Base-by-base conservation (phyloP, 2,888 invertebrate genomes). In the Caenorhabditis zanzibari region DNA sequence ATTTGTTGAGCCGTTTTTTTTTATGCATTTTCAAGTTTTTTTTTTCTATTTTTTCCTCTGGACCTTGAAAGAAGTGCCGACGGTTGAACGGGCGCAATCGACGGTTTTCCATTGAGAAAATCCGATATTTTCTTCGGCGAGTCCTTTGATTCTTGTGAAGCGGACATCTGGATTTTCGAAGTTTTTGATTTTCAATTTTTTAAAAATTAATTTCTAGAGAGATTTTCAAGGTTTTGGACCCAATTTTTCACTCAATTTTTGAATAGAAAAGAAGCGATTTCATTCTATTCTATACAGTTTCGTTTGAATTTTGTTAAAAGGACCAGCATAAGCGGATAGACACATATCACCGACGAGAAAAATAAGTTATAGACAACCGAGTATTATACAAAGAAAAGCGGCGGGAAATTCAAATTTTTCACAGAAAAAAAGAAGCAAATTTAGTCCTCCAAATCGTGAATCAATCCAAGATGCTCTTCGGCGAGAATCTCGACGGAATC, bases 11-110 rank as follows among this genome's bases (percentile, higher is more conserved):
- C 7, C 32, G 7, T 6, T 32, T 32, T 32, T 32, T 32, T 7
- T 4, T 7, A 32, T 7, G 7, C 4, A 32, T 6, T 32, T 32
- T 32, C 7, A 38, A 59, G 28, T 14, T n/a, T 7, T 47, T 47
- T 47, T 7, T 2, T 16, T 47, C 14, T 5, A 5, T 47, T 32
- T 32, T 47, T 24, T 7, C 26, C 14, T 5, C 26, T 26, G 22
- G n/a, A 82, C 76, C 77, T 64, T 12, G 75, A 71, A 12, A 80
- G 26, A 9, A 84, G 28, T 10, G 84, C 19, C 14, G 81, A 81
- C 59, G 47, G 49, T 22, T 14, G 66, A 12, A 85, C 71, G n/a
- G 71, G 61, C 35, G 24, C 61, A 52, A 85, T 82, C 44, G 49
- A 32, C 35, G 85, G 85, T 64, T 76, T 75, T 49, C 72, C 83